Percentiles rank a stretch among this genome's conserved stretches.
Evolutionary conservation across 2,797 vertebrate species (phyloP).

Genomic region (Galagoides demidoff): DNA sequence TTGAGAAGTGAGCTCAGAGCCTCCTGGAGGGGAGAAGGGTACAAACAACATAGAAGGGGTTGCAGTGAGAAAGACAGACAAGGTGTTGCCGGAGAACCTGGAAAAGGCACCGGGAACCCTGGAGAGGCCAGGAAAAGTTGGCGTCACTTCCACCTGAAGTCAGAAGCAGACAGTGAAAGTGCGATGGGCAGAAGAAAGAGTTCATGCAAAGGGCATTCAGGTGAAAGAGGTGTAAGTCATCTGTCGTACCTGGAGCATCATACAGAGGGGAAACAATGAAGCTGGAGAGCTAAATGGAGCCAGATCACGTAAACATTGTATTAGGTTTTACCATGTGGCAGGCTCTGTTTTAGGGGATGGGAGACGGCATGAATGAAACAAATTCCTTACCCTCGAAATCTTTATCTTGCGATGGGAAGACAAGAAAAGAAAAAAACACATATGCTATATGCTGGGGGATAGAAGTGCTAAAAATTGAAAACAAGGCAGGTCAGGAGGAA

Average conservation of each 20-base stretch:
- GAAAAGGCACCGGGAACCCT: neutral
- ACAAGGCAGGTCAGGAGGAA: neutral
- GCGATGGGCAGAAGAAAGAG: neutral
- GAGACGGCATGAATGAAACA: neutral
- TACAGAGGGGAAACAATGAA: neutral
- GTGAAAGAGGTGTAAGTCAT: neutral
- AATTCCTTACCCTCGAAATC: neutral
- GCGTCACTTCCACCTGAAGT: neutral
- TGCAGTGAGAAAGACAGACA: neutral
- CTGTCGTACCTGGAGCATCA: neutral
- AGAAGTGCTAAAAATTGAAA: neutral
- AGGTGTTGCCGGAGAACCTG: neutral
- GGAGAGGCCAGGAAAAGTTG: neutral
- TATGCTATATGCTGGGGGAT: neutral
- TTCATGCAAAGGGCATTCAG: neutral
- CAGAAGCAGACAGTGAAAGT: neutral
- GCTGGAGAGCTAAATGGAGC: neutral
- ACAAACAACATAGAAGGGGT: neutral
- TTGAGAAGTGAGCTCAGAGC: neutral
- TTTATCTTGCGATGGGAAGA: neutral
- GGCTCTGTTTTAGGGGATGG: neutral
- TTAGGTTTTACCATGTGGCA: neutral
- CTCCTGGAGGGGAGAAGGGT: neutral
- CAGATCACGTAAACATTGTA: neutral
- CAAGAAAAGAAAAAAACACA: neutral